Evolutionary conservation across 2,797 vertebrate genomes (phyloP).

Genomic region (Alectoris magna): DNA sequence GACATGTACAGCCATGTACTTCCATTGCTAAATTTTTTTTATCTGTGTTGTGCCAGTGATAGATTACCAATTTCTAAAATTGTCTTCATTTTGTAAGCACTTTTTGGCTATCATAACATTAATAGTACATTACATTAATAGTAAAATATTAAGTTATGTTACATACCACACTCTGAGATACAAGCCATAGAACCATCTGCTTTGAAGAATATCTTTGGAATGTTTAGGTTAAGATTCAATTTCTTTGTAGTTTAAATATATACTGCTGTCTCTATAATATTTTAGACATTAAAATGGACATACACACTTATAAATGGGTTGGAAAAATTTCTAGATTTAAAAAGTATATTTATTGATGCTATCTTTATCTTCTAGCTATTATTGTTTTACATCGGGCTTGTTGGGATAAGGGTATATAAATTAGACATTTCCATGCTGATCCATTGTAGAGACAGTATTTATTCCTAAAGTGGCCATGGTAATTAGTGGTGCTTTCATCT

Average conservation of each 20-base stretch:
- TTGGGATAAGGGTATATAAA: neutral
- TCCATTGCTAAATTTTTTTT: neutral
- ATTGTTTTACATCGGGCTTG: neutral
- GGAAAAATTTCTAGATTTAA: neutral
- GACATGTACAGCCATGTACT: neutral
- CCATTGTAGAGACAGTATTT: neutral
- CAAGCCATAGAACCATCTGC: neutral
- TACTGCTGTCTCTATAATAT: neutral
- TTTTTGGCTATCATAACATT: constrained; percentile 5
- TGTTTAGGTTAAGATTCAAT: neutral
- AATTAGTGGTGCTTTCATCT: neutral
- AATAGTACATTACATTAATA: constrained; percentile 2
- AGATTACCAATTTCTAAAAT: neutral
- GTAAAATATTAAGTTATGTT: constrained; percentile 2
- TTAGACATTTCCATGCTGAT: neutral
- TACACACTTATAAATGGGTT: neutral
- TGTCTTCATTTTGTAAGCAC: neutral
- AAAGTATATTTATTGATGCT: neutral
- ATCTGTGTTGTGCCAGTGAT: neutral
- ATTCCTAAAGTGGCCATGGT: neutral
- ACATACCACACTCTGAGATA: constrained; percentile 26
- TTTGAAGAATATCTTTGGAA: neutral
- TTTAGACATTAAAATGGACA: neutral
- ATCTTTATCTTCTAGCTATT: neutral
- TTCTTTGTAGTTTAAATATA: neutral